Conservation (phyloP, 1,140 invertebrate genomes). For the Cotesia vestalis region DNA sequence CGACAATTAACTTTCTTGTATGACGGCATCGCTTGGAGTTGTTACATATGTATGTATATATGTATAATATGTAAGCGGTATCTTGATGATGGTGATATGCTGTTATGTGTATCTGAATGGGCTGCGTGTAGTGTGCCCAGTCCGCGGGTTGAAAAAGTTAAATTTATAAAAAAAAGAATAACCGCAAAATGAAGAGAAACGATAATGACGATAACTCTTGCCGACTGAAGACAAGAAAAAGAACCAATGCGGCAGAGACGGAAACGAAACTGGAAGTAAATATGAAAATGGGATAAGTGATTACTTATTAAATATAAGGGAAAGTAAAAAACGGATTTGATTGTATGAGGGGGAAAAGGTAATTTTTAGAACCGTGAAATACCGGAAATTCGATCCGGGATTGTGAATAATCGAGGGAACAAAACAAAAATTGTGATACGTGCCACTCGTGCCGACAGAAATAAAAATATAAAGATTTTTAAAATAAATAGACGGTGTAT, state of each 20-base stretch:
- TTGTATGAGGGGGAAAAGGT: constrained; percentile 17
- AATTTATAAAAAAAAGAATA: constrained; percentile 11
- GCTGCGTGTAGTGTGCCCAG: no score
- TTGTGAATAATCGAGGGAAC: constrained; percentile 12
- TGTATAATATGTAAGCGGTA: background rate
- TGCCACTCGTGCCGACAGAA: constrained; percentile 33
- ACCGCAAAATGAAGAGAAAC: constrained; percentile 41
- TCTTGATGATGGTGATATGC: background rate
- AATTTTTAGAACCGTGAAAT: constrained; percentile 38
- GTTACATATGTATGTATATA: constrained; percentile 7
- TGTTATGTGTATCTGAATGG: no score
- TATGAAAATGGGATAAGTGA: no score
- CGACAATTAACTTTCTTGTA: constrained; percentile 37
- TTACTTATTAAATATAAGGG: background rate
- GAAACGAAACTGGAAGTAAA: background rate
- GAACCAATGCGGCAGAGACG: constrained; percentile 17
- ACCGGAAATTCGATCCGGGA: constrained; percentile 40
- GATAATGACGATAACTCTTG: constrained; percentile 31
- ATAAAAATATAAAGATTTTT: constrained; percentile 32
- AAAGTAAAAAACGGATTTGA: constrained; percentile 19
- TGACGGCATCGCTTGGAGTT: constrained; percentile 6
- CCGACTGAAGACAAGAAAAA: constrained; percentile 23
- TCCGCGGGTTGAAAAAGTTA: background rate
- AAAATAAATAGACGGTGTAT: constrained; percentile 44
- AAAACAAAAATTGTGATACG: constrained; percentile 44